A percentile compares a stretch with the other conserved stretches of the same genome.
These are phyloP conservation scores for Corbicula japonica DNA, from an alignment of 2,888 invertebrate genomes.

Conservation along the genomic window DNA sequence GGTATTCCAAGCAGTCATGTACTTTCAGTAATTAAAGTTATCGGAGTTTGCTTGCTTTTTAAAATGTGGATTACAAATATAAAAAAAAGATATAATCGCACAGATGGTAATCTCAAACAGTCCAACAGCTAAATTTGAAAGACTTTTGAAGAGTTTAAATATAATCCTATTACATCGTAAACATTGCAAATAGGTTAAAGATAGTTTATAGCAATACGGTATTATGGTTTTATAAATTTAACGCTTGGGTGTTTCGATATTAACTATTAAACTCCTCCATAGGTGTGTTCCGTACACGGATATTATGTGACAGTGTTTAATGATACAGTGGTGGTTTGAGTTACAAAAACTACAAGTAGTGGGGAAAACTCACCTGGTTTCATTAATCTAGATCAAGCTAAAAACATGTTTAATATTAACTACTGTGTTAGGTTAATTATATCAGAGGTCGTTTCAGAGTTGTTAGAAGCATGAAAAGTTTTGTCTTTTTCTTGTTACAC, in stretches of 20 bases:
- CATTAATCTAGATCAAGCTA: no score
- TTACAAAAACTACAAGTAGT: slow-evolving; percentile 14
- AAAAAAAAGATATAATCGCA: not conserved
- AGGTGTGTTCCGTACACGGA: not conserved
- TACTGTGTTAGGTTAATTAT: no score
- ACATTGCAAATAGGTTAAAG: slow-evolving; percentile 25
- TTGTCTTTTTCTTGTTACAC: no score
- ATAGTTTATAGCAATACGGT: slow-evolving; percentile 16
- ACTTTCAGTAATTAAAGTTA: no score
- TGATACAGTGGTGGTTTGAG: not conserved
- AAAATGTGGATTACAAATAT: no score
- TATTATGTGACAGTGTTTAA: slow-evolving; percentile 17
- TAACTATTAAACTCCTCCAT: not conserved
- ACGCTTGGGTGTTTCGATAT: slow-evolving; percentile 5
- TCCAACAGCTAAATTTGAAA: not conserved
- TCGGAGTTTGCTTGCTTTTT: no score
- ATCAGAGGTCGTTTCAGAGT: no score
- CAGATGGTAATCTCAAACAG: not conserved
- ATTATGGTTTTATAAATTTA: slow-evolving; percentile 30
- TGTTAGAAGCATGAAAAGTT: no score
- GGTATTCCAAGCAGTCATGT: no score
- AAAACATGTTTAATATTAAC: no score
- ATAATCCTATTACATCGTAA: not conserved
- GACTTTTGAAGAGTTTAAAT: slow-evolving; percentile 6
- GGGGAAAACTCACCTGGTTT: no score